phyloP scores from a whole-genome alignment of 1,140 invertebrate genomes.

The Amyelois transitella region DNA sequence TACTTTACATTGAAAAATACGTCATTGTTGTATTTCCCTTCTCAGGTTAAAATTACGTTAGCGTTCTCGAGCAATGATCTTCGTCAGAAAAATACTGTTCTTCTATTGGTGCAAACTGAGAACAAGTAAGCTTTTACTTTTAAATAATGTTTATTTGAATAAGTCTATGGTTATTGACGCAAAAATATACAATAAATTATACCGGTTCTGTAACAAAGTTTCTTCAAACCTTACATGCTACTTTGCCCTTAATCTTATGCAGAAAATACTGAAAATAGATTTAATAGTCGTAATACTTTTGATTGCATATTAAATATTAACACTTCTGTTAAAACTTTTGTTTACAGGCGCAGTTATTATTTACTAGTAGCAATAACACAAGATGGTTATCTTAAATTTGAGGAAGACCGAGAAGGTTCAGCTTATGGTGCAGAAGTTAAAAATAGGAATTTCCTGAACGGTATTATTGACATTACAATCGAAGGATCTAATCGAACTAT shows the following conservation, averaged over 20 bases:
- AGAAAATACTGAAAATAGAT: too few relatives aligned
- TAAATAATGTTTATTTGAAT: neutral
- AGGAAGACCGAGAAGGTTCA: conserved; percentile 86
- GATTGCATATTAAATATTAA: neutral
- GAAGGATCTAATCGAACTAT: too few relatives aligned
- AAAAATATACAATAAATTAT: too few relatives aligned
- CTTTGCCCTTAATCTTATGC: too few relatives aligned
- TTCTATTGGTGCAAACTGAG: conserved; percentile 86
- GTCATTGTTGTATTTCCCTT: neutral
- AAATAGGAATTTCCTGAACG: conserved; percentile 86
- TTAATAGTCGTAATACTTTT: too few relatives aligned
- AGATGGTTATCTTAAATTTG: conserved; percentile 87
- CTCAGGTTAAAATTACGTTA: conserved; percentile 84
- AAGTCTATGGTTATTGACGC: neutral
- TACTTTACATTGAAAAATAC: too few relatives aligned
- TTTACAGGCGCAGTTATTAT: conserved; percentile 85
- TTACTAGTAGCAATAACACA: conserved; percentile 85
- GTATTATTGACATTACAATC: too few relatives aligned
- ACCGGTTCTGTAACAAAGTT: too few relatives aligned
- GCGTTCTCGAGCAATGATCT: conserved; percentile 88
- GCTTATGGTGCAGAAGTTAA: conserved; percentile 82
- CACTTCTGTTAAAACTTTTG: too few relatives aligned
- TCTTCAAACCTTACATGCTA: too few relatives aligned
- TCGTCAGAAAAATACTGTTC: conserved; percentile 82
- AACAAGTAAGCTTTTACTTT: conserved; percentile 78